Percentiles rank a stretch among this genome's conserved stretches.
Evolutionary conservation across 2,888 invertebrate species (phyloP).

Genomic region (Agonopterix heracliana): DNA sequence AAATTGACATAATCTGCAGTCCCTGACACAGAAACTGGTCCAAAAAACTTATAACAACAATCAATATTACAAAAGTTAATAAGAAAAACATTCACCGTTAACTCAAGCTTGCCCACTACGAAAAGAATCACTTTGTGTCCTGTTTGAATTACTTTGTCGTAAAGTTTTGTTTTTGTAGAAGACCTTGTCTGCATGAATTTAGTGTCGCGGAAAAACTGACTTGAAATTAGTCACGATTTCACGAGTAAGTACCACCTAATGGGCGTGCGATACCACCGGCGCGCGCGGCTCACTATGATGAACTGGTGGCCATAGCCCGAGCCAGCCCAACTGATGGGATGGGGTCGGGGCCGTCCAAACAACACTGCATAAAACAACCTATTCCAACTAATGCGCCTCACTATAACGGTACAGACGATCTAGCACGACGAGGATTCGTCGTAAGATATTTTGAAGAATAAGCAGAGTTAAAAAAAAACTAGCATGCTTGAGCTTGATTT

Average conservation of each 20-base stretch:
- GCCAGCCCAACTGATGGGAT: constrained; percentile 43
- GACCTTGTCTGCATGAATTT: constrained; percentile 4
- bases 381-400: constrained; percentile 32
- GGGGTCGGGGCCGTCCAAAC: constrained; percentile 61
- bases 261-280: constrained; percentile 9
- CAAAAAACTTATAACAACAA: no score
- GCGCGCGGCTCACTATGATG: constrained; percentile 10
- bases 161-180: neutral
- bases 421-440: constrained; percentile 6
- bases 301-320: constrained; percentile 7
- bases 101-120: no score
- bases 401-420: constrained; percentile 16
- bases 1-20: no score
- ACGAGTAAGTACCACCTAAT: neutral
- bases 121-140: no score
- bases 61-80: no score
- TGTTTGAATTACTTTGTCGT: no score
- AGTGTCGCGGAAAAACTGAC: constrained; percentile 1
- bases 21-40: no score
- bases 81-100: no score
- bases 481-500: no score
- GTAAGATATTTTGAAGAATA: neutral
- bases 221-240: constrained; percentile 5
- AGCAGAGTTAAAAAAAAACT: no score
- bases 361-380: constrained; percentile 38